Base-by-base conservation (phyloP, 2,888 invertebrate genomes). In the Lasioglossum lativentre region DNA sequence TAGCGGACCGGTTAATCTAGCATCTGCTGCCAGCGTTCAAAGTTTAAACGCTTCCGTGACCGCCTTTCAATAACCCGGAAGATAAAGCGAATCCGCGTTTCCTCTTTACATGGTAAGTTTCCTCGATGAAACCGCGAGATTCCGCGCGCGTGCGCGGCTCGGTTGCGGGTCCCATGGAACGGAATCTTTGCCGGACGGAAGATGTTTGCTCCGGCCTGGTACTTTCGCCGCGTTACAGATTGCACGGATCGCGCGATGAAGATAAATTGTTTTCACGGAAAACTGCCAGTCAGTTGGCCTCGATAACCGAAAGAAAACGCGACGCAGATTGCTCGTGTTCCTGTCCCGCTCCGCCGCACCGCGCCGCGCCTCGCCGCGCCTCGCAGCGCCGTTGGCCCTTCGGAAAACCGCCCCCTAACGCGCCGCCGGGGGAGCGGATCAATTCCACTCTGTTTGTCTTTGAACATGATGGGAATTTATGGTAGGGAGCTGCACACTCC, bases 381-480 rank as follows among this genome's bases (percentile, higher is more conserved):
- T n/a, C n/a, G n/a, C n/a, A n/a, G n/a, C 3, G 0, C 76, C n/a
- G 27, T 42, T 23, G 16, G 27, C 73, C 73, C 47, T 12, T 73
- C 76, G 73, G 12, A 14, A 30, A n/a, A 40, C 70, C 12, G 3
- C 38, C 38, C 10, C 38, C 38, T 23, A 38, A 76, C 72, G 52
- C 52, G 63, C 19, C 42, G 30, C 3, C 34, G 90, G 87, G 86
- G 91, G 86, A 92, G 90, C 85, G 89, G 88, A 92, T 92, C 91
- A 91, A 92, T 91, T 92, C 89, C 89, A 90, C 86, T 88, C 89
- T 89, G 92, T 90, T 92, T 92, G 90, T 85, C 86, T 90, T 90
- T 88, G 89, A 90, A 79, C 90, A 80, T 72, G 87, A 92, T 89
- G 87, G 82, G 88, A 90, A 92, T 92, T 91, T 92, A 91, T 89